phyloP scores from a whole-genome alignment of 2,113 vertebrate species.

The Aspiorhynchus laticeps region DNA sequence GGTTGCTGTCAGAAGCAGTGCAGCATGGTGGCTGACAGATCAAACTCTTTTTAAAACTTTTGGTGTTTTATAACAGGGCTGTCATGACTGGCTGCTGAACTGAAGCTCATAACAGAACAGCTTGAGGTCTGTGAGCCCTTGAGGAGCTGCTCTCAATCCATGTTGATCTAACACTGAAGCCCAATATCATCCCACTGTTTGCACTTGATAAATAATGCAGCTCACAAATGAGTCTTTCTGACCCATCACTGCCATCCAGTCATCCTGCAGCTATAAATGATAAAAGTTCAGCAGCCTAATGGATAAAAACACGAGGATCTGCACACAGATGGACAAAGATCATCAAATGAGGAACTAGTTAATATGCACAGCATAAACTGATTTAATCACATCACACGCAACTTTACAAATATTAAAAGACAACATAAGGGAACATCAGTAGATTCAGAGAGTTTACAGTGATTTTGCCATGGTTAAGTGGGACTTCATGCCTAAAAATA shows the following conservation, averaged over 20 bases:
- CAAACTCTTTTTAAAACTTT: not conserved
- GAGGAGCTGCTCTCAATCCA: not conserved
- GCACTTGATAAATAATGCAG: conserved; percentile 19
- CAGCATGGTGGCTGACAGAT: not conserved
- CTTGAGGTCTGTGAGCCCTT: not conserved
- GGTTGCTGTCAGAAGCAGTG: not conserved
- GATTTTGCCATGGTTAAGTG: not conserved
- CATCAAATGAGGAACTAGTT: not conserved
- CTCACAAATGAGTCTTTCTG: not conserved
- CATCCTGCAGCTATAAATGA: not conserved
- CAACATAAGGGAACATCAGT: not conserved
- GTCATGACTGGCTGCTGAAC: not conserved
- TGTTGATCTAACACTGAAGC: conserved; percentile 1
- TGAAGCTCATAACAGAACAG: not conserved
- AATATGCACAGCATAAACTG: not conserved
- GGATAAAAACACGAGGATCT: not conserved
- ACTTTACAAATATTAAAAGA: not conserved
- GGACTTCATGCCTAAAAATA: not conserved
- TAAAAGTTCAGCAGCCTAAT: not conserved
- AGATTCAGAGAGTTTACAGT: not conserved
- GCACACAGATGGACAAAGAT: not conserved
- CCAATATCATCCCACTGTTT: conserved; percentile 4
- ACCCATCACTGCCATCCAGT: not conserved
- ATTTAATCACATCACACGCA: not conserved
- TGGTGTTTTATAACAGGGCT: not conserved